These are phyloP conservation scores for Caenorhabditis briggsae DNA, from an alignment of 1,140 invertebrate genomes.

Conservation along the genomic window DNA sequence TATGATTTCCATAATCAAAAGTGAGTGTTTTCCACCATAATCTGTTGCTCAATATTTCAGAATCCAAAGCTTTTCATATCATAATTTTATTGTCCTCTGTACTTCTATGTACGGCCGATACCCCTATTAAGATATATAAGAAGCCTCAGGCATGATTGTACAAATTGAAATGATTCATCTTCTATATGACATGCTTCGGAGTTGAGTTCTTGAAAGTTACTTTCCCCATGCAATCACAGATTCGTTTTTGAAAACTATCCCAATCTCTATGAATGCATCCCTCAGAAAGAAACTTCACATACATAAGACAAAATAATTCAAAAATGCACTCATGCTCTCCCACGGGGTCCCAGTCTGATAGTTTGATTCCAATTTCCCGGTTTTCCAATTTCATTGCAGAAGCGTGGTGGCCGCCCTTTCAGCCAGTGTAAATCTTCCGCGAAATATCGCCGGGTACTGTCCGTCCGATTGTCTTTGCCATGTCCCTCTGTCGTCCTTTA, in stretches of 20 bases:
- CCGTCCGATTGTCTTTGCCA: constrained; percentile 50
- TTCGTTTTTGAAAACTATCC: too few species aligned
- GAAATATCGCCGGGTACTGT: constrained; percentile 51
- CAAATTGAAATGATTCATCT: neutral
- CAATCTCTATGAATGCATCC: constrained; percentile 16
- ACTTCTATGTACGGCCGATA: constrained; percentile 45
- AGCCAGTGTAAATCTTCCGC: constrained; percentile 54
- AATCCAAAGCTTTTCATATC: constrained; percentile 5
- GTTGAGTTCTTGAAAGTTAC: too few species aligned
- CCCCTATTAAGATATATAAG: neutral
- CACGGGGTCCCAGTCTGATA: neutral
- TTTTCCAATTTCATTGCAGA: constrained; percentile 36
- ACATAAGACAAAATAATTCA: neutral
- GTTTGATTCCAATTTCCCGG: neutral
- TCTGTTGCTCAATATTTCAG: neutral
- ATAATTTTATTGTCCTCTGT: constrained; percentile 13
- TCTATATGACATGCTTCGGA: constrained; percentile 2
- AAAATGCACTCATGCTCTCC: neutral
- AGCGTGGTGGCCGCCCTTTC: constrained; percentile 41
- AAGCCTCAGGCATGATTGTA: constrained; percentile 2
- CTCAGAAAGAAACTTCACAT: neutral
- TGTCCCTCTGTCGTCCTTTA: constrained; percentile 49
- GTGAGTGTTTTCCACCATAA: neutral
- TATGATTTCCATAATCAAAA: constrained; percentile 63
- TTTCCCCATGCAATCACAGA: too few species aligned